Conservation (phyloP, 2,888 invertebrate species). For the Julus scandinavius region DNA sequence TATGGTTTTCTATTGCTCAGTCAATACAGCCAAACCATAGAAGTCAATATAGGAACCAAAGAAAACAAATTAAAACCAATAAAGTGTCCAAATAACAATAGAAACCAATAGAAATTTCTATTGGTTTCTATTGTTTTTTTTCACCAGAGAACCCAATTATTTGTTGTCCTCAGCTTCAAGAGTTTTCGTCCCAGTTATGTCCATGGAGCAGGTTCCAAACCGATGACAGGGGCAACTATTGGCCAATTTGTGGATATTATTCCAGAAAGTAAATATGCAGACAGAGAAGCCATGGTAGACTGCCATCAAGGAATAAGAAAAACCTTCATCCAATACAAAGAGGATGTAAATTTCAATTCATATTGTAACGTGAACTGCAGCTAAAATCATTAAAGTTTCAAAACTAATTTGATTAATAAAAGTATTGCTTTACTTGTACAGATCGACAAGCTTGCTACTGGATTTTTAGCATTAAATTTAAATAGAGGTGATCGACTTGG, state of each 20-base stretch:
- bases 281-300: constrained; percentile 72
- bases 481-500: constrained; percentile 79
- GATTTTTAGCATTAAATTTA: constrained; percentile 76
- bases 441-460: constrained; percentile 78
- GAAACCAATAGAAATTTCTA: too few relatives aligned
- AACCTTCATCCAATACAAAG: constrained; percentile 70
- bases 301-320: constrained; percentile 69
- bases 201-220: constrained; percentile 66
- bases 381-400: not conserved
- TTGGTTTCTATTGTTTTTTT: too few relatives aligned
- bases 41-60: too few relatives aligned
- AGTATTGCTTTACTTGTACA: constrained; percentile 62
- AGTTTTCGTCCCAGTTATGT: constrained; percentile 10
- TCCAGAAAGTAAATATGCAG: constrained; percentile 69
- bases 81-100: too few relatives aligned
- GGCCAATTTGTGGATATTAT: constrained; percentile 72
- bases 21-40: too few relatives aligned
- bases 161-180: not conserved
- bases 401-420: too few relatives aligned
- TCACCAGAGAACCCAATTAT: not conserved
- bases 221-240: constrained; percentile 70
- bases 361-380: not conserved
- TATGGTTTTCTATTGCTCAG: too few relatives aligned
- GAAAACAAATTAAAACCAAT: too few relatives aligned
- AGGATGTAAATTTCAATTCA: constrained; percentile 63